A percentile compares a stretch with the other conserved stretches of the same genome.
phyloP scores from a whole-genome alignment of 2,113 vertebrate genomes.

The Cynopterus brachyotis region DNA sequence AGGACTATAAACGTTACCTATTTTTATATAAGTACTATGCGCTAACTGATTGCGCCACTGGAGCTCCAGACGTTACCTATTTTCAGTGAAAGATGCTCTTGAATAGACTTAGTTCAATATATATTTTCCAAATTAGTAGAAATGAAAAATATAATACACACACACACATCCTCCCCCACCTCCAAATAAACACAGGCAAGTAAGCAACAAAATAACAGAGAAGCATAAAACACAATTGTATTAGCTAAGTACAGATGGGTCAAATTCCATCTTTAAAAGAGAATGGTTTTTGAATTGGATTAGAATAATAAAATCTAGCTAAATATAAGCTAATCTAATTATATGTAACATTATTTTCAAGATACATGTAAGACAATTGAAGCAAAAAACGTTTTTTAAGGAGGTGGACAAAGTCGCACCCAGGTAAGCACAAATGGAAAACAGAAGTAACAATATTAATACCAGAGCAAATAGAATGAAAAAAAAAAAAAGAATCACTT shows the following conservation, averaged over 20 bases:
- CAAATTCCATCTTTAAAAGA: background rate
- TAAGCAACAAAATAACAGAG: background rate
- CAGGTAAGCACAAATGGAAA: background rate
- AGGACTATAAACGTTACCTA: background rate
- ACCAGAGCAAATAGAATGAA: background rate
- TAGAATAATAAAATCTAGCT: background rate
- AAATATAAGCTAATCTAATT: background rate
- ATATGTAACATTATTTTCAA: background rate
- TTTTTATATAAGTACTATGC: too few relatives aligned
- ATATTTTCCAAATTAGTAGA: background rate
- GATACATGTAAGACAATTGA: background rate
- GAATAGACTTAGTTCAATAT: background rate
- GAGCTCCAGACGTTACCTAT: too few relatives aligned
- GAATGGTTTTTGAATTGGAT: background rate
- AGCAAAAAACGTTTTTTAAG: background rate
- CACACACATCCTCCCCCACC: background rate
- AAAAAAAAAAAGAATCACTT: background rate
- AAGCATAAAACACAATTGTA: background rate
- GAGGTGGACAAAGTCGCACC: background rate
- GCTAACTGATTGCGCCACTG: too few relatives aligned
- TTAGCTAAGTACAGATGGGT: background rate
- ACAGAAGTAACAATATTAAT: background rate
- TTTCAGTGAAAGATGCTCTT: background rate
- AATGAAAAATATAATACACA: background rate
- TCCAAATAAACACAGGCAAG: background rate